A percentile compares a stretch with the other conserved stretches of the same genome.
These are phyloP conservation scores for Apostichopus californicus DNA, from an alignment of 35 echinoderm and acorn worm species.

Conservation along the genomic window DNA sequence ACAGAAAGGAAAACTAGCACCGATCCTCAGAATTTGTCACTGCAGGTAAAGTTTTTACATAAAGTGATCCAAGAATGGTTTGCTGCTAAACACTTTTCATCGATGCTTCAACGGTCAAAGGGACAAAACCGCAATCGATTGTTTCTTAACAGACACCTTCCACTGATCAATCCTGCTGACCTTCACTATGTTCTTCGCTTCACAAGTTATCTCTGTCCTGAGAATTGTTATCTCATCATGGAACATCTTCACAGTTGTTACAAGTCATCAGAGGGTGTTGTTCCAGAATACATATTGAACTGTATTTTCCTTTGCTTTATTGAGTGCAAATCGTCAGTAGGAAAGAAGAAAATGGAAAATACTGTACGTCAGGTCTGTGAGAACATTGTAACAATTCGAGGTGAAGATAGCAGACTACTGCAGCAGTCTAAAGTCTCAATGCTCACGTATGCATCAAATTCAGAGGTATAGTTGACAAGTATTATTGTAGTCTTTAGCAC, in stretches of 20 bases:
- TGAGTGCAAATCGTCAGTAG: background rate
- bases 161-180: background rate
- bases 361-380: background rate
- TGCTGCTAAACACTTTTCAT: slow-evolving; percentile 13
- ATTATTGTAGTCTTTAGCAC: no score
- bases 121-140: background rate
- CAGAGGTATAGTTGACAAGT: background rate
- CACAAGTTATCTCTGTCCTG: background rate
- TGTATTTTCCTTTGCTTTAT: slow-evolving; percentile 7
- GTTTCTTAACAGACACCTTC: background rate
- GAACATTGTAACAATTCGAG: background rate
- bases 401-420: background rate
- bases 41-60: background rate
- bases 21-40: background rate
- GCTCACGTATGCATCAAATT: background rate
- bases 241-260: background rate
- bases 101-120: background rate
- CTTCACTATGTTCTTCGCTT: slow-evolving; percentile 27
- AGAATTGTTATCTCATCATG: background rate
- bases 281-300: background rate
- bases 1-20: background rate
- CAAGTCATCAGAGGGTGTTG: background rate
- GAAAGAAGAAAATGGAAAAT: background rate
- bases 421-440: slow-evolving; percentile 3
- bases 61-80: slow-evolving; percentile 20